phyloP scores from a whole-genome alignment of 2,888 invertebrate species.

The Tetragonula carbonaria region DNA sequence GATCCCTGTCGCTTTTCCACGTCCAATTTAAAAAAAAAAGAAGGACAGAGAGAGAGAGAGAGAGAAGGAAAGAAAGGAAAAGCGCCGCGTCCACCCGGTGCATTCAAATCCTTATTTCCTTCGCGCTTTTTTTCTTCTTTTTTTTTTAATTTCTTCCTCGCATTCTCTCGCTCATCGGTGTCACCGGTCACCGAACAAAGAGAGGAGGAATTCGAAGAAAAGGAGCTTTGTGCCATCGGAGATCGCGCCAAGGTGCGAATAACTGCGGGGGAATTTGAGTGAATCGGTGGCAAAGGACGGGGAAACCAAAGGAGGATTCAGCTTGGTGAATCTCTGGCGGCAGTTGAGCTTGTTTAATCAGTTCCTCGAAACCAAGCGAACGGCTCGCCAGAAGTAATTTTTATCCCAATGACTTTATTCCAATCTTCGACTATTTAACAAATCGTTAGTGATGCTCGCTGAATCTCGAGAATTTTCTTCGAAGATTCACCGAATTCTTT shows the following conservation, averaged over 20 bases:
- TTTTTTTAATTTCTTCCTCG: neutral
- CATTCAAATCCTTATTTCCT: no score
- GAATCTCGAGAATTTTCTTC: no score
- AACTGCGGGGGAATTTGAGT: neutral
- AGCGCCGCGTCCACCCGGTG: neutral
- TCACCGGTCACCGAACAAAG: neutral
- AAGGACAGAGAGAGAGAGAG: neutral
- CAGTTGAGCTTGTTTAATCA: no score
- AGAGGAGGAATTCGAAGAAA: neutral
- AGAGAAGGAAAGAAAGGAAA: no score
- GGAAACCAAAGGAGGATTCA: no score
- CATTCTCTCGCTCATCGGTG: neutral
- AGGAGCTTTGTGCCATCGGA: neutral
- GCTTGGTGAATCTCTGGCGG: neutral
- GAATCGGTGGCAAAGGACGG: neutral
- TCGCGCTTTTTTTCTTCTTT: neutral
- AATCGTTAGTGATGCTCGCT: no score
- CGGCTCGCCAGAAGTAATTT: no score
- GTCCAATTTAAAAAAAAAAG: conserved; percentile 55
- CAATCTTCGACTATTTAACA: no score
- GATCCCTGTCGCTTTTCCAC: conserved; percentile 27
- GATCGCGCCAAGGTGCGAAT: neutral
- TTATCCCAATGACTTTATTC: no score
- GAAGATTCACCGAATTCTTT: no score
- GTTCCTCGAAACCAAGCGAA: no score